Percentiles rank a stretch among this genome's conserved stretches.
Evolutionary conservation across 2,888 invertebrate species (phyloP).

Genomic region (Pseudeuparius sepicola): DNA sequence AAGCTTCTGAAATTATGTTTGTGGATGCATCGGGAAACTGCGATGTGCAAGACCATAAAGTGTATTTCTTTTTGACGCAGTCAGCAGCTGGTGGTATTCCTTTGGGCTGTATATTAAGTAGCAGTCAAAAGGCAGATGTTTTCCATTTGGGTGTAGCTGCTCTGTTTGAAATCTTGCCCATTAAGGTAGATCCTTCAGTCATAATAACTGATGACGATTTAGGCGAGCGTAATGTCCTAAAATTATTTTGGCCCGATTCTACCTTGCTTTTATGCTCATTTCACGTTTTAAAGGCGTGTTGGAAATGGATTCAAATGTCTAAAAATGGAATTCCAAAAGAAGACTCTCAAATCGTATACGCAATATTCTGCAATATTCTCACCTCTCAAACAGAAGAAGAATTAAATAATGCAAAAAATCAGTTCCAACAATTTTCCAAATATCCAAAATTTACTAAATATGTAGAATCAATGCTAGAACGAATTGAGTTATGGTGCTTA

Average conservation of each 20-base stretch:
- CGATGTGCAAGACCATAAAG: constrained; percentile 12
- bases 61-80: constrained; percentile 17
- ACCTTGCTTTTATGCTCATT: constrained; percentile 11
- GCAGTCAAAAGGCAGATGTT: constrained; percentile 15
- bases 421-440: constrained; percentile 7
- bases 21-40: constrained; percentile 17
- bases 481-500: constrained; percentile 7
- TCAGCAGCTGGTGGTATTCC: constrained; percentile 19
- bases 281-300: constrained; percentile 16
- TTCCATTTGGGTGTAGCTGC: constrained; percentile 13
- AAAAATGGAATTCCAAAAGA: constrained; percentile 17
- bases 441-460: constrained; percentile 11
- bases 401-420: constrained; percentile 3
- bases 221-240: constrained; percentile 16
- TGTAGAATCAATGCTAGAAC: constrained; percentile 7
- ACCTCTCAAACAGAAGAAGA: constrained; percentile 5
- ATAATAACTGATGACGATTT: constrained; percentile 20
- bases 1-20: constrained; percentile 15
- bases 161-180: constrained; percentile 15
- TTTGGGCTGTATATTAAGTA: constrained; percentile 18
- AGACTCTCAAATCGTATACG: constrained; percentile 9
- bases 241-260: constrained; percentile 16
- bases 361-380: constrained; percentile 9
- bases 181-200: constrained; percentile 14
- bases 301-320: constrained; percentile 15